A percentile compares a stretch with the other conserved stretches of the same genome.
Conservation (phyloP, 2,797 vertebrate species). For the Lepus townsendii region DNA sequence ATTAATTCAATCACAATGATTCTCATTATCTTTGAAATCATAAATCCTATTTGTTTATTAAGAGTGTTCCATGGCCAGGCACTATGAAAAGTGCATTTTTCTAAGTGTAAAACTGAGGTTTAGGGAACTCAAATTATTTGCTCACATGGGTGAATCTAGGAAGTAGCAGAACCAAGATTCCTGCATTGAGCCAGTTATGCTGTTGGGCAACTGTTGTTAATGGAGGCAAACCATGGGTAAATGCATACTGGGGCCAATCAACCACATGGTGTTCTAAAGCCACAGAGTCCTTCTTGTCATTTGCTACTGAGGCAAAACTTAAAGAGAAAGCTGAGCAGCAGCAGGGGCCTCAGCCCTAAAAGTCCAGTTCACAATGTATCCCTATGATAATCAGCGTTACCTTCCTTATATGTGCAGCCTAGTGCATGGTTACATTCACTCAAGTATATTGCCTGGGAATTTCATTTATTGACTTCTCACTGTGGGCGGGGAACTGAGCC, state of each 20-base stretch:
- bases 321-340: not conserved
- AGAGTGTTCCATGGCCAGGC: not conserved
- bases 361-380: not conserved
- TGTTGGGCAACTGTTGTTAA: not conserved
- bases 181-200: not conserved
- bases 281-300: not conserved
- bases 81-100: not conserved
- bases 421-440: not conserved
- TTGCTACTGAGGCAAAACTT: not conserved
- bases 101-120: not conserved
- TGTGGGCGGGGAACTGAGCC: not conserved
- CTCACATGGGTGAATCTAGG: not conserved
- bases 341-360: not conserved
- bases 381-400: not conserved
- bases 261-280: not conserved
- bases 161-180: not conserved
- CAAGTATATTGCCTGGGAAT: not conserved
- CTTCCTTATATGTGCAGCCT: not conserved
- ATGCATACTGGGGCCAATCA: not conserved
- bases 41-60: constrained; percentile 2
- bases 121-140: not conserved
- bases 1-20: not conserved
- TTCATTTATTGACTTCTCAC: not conserved
- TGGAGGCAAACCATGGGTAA: not conserved
- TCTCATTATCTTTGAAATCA: constrained; percentile 8